Conservation (phyloP, 2,888 invertebrate species). For the Mesopsocus fuscifrons region DNA sequence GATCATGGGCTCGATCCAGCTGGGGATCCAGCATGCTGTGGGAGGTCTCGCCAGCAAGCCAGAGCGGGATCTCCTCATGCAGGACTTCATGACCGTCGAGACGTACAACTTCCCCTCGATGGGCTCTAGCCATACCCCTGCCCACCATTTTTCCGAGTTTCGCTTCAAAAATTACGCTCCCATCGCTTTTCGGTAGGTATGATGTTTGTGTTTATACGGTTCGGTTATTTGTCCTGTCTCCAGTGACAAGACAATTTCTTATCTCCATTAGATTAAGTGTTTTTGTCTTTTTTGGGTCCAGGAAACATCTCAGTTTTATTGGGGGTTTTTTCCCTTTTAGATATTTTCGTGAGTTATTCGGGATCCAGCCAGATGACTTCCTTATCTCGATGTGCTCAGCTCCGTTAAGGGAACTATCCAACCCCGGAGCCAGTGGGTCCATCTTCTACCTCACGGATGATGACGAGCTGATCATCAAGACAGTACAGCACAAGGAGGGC, state of each 20-base stretch:
- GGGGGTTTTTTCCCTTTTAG: slow-evolving; percentile 40
- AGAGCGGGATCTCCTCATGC: slow-evolving; percentile 36
- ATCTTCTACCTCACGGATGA: slow-evolving; percentile 39
- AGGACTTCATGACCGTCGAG: slow-evolving; percentile 40
- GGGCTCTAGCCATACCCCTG: slow-evolving; percentile 34
- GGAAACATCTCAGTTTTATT: slow-evolving; percentile 31
- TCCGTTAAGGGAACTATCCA: slow-evolving; percentile 35
- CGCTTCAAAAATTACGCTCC: slow-evolving; percentile 41
- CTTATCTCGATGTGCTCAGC: slow-evolving; percentile 38
- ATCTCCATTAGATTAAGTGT: neutral
- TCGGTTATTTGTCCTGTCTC: neutral
- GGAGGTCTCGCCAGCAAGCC: slow-evolving; percentile 35
- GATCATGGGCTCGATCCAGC: slow-evolving; percentile 36
- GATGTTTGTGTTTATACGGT: neutral
- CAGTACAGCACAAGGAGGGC: slow-evolving; percentile 41
- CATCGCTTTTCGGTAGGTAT: slow-evolving; percentile 32
- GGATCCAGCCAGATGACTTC: slow-evolving; percentile 40
- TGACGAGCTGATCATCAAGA: slow-evolving; percentile 45
- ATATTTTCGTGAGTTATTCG: slow-evolving; percentile 39
- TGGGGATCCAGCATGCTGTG: slow-evolving; percentile 39
- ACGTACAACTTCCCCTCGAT: slow-evolving; percentile 34
- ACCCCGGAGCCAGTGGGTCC: slow-evolving; percentile 42
- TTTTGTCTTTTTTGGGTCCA: neutral
- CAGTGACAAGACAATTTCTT: no score
- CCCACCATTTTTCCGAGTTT: slow-evolving; percentile 34